phyloP scores from a whole-genome alignment of 2,113 vertebrate species.

The Riparia riparia region DNA sequence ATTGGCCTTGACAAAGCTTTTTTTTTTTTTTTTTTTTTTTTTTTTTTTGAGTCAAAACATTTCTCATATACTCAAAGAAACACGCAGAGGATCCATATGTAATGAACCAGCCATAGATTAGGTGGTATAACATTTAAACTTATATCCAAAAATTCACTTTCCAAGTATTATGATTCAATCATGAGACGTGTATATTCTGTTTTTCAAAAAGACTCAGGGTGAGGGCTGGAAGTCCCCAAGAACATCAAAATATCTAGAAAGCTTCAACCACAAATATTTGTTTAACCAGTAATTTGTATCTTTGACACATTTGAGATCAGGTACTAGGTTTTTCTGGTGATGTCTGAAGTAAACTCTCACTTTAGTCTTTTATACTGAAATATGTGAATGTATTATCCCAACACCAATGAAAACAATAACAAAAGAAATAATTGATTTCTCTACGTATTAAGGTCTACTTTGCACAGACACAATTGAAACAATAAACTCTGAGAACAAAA shows the following conservation, averaged over 20 bases:
- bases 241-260: neutral
- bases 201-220: neutral
- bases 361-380: slow-evolving; percentile 15
- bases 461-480: slow-evolving; percentile 52
- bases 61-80: neutral
- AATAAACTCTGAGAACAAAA: slow-evolving; percentile 69
- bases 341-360: neutral
- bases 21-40: no score
- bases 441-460: slow-evolving; percentile 64
- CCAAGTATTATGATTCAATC: neutral
- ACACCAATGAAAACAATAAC: neutral
- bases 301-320: neutral
- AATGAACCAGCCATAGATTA: neutral
- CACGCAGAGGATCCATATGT: neutral
- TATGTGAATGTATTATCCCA: slow-evolving; percentile 21
- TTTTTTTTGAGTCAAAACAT: neutral
- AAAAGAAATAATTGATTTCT: slow-evolving; percentile 65
- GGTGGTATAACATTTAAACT: neutral
- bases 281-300: neutral
- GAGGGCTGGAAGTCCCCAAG: neutral
- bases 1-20: no score
- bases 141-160: neutral
- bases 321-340: neutral
- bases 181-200: neutral
- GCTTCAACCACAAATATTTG: neutral